phyloP scores from a whole-genome alignment of 1,140 invertebrate species.

The Andrena cerasifolii region DNA sequence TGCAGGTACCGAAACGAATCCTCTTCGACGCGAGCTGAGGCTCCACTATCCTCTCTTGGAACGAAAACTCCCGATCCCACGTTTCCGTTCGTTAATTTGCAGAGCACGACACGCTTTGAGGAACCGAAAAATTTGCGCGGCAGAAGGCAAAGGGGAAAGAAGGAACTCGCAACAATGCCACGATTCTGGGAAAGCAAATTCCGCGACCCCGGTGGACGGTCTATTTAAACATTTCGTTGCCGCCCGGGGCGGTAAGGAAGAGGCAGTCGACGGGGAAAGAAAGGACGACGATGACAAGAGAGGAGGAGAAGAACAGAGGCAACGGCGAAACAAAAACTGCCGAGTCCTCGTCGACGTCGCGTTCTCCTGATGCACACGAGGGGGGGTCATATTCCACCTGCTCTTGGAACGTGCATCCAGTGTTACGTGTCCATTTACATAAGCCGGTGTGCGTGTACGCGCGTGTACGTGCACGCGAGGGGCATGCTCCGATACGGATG shows the following conservation, averaged over 20 bases:
- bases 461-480: conserved; percentile 10
- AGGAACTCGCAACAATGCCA: neutral
- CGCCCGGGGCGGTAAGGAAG: neutral
- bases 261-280: neutral
- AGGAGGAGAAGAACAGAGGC: neutral
- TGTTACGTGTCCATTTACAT: conserved; percentile 67
- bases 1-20: neutral
- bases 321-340: conserved; percentile 29
- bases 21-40: neutral
- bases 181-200: neutral
- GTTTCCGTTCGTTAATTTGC: too few relatives aligned
- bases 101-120: too few relatives aligned
- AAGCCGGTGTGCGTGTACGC: conserved; percentile 25
- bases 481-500: conserved; percentile 45
- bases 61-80: neutral
- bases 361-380: conserved; percentile 31
- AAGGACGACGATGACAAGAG: neutral
- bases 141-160: neutral
- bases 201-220: conserved; percentile 3
- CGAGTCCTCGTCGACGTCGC: conserved; percentile 5
- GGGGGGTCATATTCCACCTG: conserved; percentile 58
- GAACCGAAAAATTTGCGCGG: too few relatives aligned
- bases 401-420: conserved; percentile 59
- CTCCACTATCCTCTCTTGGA: neutral
- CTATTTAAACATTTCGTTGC: conserved; percentile 14